Conservation (phyloP, 2,797 vertebrate genomes). For the Tympanoctomys barrerae region DNA sequence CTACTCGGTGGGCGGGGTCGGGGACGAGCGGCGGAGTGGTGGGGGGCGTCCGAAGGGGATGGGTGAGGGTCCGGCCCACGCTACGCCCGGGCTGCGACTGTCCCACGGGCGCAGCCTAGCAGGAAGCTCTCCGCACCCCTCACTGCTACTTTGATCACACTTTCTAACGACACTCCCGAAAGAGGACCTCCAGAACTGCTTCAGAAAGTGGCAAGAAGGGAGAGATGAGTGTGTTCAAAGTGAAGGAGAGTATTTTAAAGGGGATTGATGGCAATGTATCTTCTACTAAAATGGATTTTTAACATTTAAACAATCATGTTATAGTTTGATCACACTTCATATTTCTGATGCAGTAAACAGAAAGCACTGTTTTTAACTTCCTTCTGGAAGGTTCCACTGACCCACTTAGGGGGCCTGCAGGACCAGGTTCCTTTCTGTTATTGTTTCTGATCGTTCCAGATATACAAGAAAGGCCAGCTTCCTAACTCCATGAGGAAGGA, state of each 20-base stretch:
- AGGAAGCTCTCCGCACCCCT: no score
- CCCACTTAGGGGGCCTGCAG: not conserved
- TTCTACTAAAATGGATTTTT: not conserved
- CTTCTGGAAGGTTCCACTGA: no score
- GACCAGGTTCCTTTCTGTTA: not conserved
- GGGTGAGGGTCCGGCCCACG: no score
- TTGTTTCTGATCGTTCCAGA: not conserved
- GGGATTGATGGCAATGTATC: not conserved
- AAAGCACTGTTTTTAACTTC: not conserved
- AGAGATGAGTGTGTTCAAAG: not conserved
- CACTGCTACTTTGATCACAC: not conserved
- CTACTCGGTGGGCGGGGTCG: no score
- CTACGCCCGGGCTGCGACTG: no score
- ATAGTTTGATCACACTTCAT: not conserved
- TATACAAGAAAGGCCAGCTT: not conserved
- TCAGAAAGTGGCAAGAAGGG: not conserved
- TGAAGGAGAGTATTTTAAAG: not conserved
- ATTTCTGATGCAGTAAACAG: not conserved
- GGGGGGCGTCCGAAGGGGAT: no score
- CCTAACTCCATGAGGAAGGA: not conserved
- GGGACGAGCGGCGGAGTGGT: no score
- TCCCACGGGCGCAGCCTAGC: no score
- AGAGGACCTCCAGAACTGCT: not conserved
- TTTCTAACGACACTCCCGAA: not conserved
- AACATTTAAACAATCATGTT: not conserved